Base-by-base conservation (phyloP, 2,113 vertebrate genomes). In the Crotophaga sulcirostris region DNA sequence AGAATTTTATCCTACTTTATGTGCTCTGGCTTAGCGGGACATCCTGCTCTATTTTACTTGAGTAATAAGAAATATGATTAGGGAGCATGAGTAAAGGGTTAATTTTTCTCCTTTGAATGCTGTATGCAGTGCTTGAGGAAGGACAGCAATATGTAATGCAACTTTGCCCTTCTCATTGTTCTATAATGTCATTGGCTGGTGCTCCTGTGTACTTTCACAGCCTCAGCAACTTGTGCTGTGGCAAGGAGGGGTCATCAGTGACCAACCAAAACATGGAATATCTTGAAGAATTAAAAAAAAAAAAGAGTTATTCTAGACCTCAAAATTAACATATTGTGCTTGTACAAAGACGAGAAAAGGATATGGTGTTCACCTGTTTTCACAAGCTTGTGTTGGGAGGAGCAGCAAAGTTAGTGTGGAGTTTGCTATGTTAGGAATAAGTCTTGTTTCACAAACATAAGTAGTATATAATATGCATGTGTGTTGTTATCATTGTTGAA, bases 131-230 rank as follows among this genome's bases (percentile, higher is more conserved):
- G 95, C 90, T 96, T 87, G 68, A 86, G 90, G 90, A 94, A 94
- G 69, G 90, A 87, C 52, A 87, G 60, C 70, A 62, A 62, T 93
- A 82, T 79, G 66, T 64, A 75, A 90, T 90, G 55, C 52, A 76
- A 42, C 51, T 92, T 62, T 93, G 93, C 87, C 97, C 84, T 96
- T 92, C 95, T 93, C 69, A 60, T 90, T 95, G 80, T 85, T 83
- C 67, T 75, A 15, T 93, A 96, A 95, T 89, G 81, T 94, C 92
- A 87, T 96, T 97, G 96, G 88, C n/a, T 96, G 81, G 60, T 81
- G 58, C 78, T 75, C 77, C 52, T 7, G 23, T 3, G 4, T 3
- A 3, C 84, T 96, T 95, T 94, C 78, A 82, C 51, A 81, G 82
- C 82, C 94, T 96, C 90, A 87, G 83, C 86, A 94, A 88, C 90